These are phyloP conservation scores for Tribolium madens DNA, from an alignment of 1,140 invertebrate genomes.

Conservation along the genomic window DNA sequence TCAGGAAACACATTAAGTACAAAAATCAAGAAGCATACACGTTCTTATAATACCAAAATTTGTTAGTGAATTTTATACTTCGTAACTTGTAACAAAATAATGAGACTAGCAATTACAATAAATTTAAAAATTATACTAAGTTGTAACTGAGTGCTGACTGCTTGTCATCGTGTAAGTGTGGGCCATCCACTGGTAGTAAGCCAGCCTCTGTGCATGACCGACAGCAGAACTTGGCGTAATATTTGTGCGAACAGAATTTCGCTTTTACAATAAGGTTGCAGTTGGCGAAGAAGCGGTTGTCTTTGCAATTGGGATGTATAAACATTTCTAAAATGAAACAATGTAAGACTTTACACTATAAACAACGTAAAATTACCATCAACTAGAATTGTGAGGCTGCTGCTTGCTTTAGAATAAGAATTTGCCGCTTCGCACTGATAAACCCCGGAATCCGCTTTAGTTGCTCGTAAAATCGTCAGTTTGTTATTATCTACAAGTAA, in stretches of 20 bases:
- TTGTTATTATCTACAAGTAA: slow-evolving; percentile 72
- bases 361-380: slow-evolving; percentile 50
- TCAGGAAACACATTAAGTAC: slow-evolving; percentile 23
- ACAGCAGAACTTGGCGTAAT: slow-evolving; percentile 95
- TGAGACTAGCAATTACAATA: slow-evolving; percentile 51
- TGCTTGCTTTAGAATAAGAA: slow-evolving; percentile 71
- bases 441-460: slow-evolving; percentile 76
- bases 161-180: slow-evolving; percentile 49
- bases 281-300: slow-evolving; percentile 90
- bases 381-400: slow-evolving; percentile 71
- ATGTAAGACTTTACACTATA: slow-evolving; percentile 40
- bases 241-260: slow-evolving; percentile 85
- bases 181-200: slow-evolving; percentile 53
- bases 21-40: slow-evolving; percentile 26
- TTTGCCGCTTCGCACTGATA: slow-evolving; percentile 86
- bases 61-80: slow-evolving; percentile 25
- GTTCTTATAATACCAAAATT: slow-evolving; percentile 14
- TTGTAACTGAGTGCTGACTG: slow-evolving; percentile 53
- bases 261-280: slow-evolving; percentile 87
- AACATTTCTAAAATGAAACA: slow-evolving; percentile 72
- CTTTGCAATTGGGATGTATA: slow-evolving; percentile 83
- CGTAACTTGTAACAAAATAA: slow-evolving; percentile 41
- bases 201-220: slow-evolving; percentile 89
- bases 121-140: slow-evolving; percentile 47
- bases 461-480: slow-evolving; percentile 75